These are phyloP conservation scores for Drosophila rellima DNA, from an alignment of 2,888 invertebrate genomes.

Conservation along the genomic window DNA sequence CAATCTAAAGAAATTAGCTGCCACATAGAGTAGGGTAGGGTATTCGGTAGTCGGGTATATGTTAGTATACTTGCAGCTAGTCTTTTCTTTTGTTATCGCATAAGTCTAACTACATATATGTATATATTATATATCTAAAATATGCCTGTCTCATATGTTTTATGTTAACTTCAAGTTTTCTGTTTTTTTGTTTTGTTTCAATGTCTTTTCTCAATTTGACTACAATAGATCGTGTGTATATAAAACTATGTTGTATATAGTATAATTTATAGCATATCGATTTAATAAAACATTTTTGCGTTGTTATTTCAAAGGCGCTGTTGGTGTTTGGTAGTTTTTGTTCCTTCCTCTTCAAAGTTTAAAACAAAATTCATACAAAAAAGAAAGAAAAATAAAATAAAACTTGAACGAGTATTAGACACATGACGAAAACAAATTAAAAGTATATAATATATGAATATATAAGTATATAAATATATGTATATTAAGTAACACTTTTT, in stretches of 20 bases:
- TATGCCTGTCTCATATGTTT: constrained; percentile 55
- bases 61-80: constrained; percentile 12
- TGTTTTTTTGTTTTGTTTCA: constrained; percentile 22
- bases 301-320: constrained; percentile 61
- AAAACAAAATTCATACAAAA: constrained; percentile 15
- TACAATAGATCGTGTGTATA: constrained; percentile 47
- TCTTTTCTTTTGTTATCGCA: constrained; percentile 5
- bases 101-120: constrained; percentile 35
- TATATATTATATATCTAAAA: constrained; percentile 46
- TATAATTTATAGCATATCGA: constrained; percentile 46
- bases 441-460: constrained; percentile 40
- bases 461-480: constrained; percentile 28
- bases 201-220: constrained; percentile 44
- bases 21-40: constrained; percentile 1
- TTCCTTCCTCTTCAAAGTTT: constrained; percentile 1
- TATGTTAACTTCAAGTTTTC: constrained; percentile 61
- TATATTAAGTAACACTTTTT: constrained; percentile 55
- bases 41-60: constrained; percentile 18
- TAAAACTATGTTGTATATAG: constrained; percentile 40
- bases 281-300: constrained; percentile 32
- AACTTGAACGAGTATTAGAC: constrained; percentile 54
- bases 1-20: constrained; percentile 23
- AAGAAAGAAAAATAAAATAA: constrained; percentile 35
- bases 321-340: constrained; percentile 62
- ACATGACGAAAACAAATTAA: constrained; percentile 37